Base-by-base conservation (phyloP, 2,797 vertebrate genomes). In the Megaceryle alcyon region DNA sequence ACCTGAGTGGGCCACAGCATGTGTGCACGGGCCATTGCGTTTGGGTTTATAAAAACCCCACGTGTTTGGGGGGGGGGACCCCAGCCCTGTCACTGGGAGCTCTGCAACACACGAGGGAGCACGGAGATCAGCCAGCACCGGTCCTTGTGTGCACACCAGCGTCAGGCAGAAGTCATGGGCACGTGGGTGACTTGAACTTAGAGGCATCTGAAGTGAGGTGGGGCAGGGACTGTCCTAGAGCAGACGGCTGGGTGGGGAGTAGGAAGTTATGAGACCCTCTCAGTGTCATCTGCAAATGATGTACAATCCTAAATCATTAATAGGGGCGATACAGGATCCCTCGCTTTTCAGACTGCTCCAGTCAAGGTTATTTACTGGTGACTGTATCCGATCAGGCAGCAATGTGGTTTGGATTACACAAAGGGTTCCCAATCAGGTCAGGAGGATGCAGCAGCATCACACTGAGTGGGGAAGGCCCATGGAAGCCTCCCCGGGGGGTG, bases 341-440 rank as follows among this genome's bases (percentile, higher is more conserved):
- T 89, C 3, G 1, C 59, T 90, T 76, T 73, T 82, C 80, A 91
- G 81, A 81, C 22, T 0, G 0, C 82, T 81, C 76, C 72, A 89
- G 69, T 82, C 94, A 80, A 93, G 78, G 94, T 95, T 94, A 92
- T 90, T 96, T 88, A 82, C 79, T 0, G 2, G 82, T 76, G 84
- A 29, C 60, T 81, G 35, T 25, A 4, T 92, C 12, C 0, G 6
- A 76, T 83, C 90, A 70, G 80, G 75, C 87, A 61, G 73, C 80
- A 94, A 73, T 88, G 71, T 92, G 82, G 51, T 96, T 96, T 88
- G 84, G 69, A 90, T 96, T 91, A 87, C 33, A 73, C 0, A 0
- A 61, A 86, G 57, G 48, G 88, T n/a, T 97, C 88, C 88, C 20
- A 14, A 29, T 39, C 14, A 2, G 92, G 61, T 88, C 92, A 88